These are phyloP conservation scores for Nycticebus coucang DNA, from an alignment of 2,113 vertebrate genomes.

Conservation along the genomic window DNA sequence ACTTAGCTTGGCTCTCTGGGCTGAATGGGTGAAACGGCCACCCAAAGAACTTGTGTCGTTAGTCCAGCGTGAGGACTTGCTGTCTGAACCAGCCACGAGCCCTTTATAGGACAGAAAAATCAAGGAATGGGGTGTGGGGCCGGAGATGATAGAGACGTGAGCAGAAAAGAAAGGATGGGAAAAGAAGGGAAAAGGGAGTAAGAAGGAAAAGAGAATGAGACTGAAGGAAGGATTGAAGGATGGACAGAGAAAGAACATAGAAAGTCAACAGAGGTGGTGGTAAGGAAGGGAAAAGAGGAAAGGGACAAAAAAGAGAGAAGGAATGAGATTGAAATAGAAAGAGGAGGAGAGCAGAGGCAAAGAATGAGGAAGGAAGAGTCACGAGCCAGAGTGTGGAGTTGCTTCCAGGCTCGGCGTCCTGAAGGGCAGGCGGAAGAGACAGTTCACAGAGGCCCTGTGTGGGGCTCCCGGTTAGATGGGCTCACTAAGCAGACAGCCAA, in stretches of 20 bases:
- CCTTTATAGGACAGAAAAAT: slow-evolving; percentile 63
- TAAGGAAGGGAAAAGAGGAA: neutral
- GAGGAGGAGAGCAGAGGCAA: neutral
- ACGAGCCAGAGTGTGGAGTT: slow-evolving; percentile 63
- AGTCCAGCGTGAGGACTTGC: slow-evolving; percentile 71
- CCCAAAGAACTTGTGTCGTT: slow-evolving; percentile 71
- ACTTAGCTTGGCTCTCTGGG: slow-evolving; percentile 80
- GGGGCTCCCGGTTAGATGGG: slow-evolving; percentile 40
- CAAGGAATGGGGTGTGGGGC: too few relatives aligned
- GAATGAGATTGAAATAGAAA: neutral
- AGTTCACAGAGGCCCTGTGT: slow-evolving; percentile 71
- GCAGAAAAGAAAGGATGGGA: neutral
- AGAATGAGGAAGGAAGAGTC: neutral
- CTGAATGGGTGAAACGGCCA: slow-evolving; percentile 78
- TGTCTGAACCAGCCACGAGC: slow-evolving; percentile 73
- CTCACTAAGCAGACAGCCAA: slow-evolving; percentile 76
- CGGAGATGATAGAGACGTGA: neutral
- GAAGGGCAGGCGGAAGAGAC: slow-evolving; percentile 74
- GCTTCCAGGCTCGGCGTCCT: slow-evolving; percentile 59
- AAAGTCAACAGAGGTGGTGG: neutral
- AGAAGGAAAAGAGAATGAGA: neutral
- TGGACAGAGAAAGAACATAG: neutral
- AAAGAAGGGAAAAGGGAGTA: neutral
- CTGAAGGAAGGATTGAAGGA: neutral
- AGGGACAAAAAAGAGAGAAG: neutral